Base-by-base conservation (phyloP, 92 coral and sea anemone species). In the Porites lobata region DNA sequence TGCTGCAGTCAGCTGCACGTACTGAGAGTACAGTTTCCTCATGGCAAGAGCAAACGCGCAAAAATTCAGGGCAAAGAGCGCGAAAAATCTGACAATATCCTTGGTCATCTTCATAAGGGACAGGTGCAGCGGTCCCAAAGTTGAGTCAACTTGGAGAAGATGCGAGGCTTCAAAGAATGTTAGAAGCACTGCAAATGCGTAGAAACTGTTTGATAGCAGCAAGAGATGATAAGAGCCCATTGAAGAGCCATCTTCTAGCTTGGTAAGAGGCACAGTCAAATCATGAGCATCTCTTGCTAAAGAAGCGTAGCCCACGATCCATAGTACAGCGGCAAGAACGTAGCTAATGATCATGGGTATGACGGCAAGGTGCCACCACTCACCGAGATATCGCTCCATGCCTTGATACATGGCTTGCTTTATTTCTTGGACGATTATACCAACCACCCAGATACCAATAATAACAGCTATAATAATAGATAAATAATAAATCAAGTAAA, bases 301-400 rank as follows among this genome's bases (percentile, higher is more conserved):
- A 21, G 81, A 82, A 22, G 81, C 87, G 69, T 80, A 96, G n/a
- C 96, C 98, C 38, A 83, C 52, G 50, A 90, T 65, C 96, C 98
- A 96, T 43, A 92, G 88, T 61, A 86, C 63, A 22, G 87, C 96
- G 22, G 99, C 96, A 13, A 93, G 20, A 17, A 94, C 21, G 79
- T 92, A 96, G 26, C 65, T 69, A 8, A 62, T 12, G 3, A 94
- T 80, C 88, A 96, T 93, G 13, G 78, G 80, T 51, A 93, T 79
- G 7, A 94, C 90, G 7, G 92, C 89, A 3, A 96, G 87, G 79
- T 96, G 94, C 98, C 98, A 96, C 98, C 99, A 96, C 68, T 94
- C 93, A 2, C 93, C 68, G 56, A 91, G 75, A 59, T 96, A 96
- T 62, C 98, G 92, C 59, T 85, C 92, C 19, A 67, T 76, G 20